These are phyloP conservation scores for Diadromus collaris DNA, from an alignment of 2,888 invertebrate genomes.

Conservation along the genomic window DNA sequence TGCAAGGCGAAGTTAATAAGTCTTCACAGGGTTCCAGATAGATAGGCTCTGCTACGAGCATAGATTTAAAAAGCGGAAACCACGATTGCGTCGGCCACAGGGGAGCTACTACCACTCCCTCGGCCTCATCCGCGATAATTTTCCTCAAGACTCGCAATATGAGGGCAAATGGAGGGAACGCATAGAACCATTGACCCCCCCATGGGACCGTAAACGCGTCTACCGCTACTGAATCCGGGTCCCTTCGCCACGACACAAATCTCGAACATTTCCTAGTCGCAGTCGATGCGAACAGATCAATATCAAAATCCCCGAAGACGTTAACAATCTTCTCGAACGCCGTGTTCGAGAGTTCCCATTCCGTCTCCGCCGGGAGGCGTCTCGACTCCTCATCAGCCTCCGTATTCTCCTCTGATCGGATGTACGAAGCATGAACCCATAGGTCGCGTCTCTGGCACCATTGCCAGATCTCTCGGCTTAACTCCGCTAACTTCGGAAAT, in stretches of 20 bases:
- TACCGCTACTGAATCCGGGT: background rate
- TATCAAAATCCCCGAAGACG: background rate
- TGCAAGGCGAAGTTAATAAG: constrained; percentile 65
- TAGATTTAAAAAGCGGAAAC: constrained; percentile 67
- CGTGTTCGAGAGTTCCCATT: constrained; percentile 20
- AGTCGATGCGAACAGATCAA: constrained; percentile 1
- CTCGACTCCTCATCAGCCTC: constrained; percentile 51
- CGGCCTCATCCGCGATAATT: constrained; percentile 67
- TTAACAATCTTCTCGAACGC: background rate
- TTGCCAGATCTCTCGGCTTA: constrained; percentile 33
- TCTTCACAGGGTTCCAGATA: constrained; percentile 62
- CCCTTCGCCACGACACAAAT: background rate
- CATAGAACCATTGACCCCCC: constrained; percentile 58
- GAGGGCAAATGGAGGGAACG: constrained; percentile 69
- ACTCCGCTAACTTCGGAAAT: constrained; percentile 17
- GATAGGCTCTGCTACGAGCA: constrained; percentile 52
- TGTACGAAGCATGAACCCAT: constrained; percentile 49
- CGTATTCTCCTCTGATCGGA: constrained; percentile 44
- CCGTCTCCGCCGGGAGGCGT: constrained; percentile 33
- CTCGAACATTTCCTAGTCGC: background rate
- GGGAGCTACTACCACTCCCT: constrained; percentile 70
- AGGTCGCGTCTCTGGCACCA: constrained; percentile 43
- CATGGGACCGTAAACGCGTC: constrained; percentile 8
- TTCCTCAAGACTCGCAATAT: constrained; percentile 66
- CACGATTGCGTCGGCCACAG: constrained; percentile 69